These are phyloP conservation scores for Eilema depressum DNA, from an alignment of 2,888 invertebrate species.

Conservation along the genomic window DNA sequence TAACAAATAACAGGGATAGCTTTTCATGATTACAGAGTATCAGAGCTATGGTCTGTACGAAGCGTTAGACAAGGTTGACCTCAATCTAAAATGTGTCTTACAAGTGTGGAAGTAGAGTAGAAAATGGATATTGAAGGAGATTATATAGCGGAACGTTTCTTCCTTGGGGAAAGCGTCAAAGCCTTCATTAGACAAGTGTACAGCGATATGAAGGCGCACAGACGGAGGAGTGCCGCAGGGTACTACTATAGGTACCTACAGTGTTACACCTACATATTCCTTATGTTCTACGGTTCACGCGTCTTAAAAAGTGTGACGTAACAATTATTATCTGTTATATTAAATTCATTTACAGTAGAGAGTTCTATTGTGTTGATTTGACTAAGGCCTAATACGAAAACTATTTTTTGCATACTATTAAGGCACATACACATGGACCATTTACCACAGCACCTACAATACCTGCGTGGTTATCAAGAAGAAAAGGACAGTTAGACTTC, in stretches of 20 bases:
- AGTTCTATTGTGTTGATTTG: background rate
- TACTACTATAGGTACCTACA: conserved; percentile 32
- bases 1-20: conserved; percentile 54
- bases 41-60: conserved; percentile 40
- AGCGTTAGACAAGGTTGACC: conserved; percentile 32
- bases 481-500: background rate
- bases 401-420: background rate
- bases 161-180: conserved; percentile 60
- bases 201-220: conserved; percentile 54
- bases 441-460: background rate
- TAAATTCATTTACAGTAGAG: background rate
- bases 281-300: conserved; percentile 13
- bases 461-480: too few species aligned
- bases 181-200: conserved; percentile 67
- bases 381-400: background rate
- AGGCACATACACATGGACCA: background rate
- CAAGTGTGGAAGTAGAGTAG: conserved; percentile 29
- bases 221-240: conserved; percentile 56
- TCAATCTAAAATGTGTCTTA: conserved; percentile 48
- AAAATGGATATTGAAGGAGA: conserved; percentile 31
- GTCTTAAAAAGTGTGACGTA: background rate
- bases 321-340: background rate
- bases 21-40: conserved; percentile 57
- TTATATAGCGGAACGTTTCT: conserved; percentile 43
- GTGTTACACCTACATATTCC: conserved; percentile 19